Percentiles rank a stretch among this genome's conserved stretches.
Evolutionary conservation across 2,888 invertebrate species (phyloP).

Genomic region (Spisula solida): DNA sequence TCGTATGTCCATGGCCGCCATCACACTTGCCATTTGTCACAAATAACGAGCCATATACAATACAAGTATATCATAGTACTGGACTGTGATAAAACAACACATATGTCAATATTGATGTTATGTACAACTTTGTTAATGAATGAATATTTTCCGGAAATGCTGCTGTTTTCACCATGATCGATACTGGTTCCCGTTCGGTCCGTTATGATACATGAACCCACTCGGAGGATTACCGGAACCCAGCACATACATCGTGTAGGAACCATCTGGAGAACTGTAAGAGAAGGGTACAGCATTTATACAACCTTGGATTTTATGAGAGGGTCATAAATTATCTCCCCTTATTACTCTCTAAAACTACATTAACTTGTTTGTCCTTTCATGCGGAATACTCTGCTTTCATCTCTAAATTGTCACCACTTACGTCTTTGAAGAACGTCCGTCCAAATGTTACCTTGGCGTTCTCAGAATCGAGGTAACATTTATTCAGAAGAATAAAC

Average conservation of each 20-base stretch:
- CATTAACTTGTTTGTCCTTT: no score
- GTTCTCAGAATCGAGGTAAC: no score
- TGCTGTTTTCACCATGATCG: slow-evolving; percentile 18
- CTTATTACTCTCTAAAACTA: neutral
- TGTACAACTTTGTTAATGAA: no score
- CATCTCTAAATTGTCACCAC: neutral
- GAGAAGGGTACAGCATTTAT: neutral
- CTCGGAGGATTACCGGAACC: slow-evolving; percentile 23
- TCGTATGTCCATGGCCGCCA: no score
- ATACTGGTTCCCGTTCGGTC: slow-evolving; percentile 18
- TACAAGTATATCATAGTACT: no score
- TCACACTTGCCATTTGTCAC: no score
- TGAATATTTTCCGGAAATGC: neutral
- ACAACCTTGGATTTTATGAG: no score
- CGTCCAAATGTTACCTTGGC: neutral
- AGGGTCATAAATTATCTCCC: neutral
- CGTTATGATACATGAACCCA: slow-evolving; percentile 29
- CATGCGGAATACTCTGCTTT: neutral
- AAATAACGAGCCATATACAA: no score
- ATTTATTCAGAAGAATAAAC: no score
- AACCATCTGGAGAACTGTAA: slow-evolving; percentile 31
- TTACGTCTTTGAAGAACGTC: neutral
- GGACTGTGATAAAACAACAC: no score
- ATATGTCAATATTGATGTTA: no score
- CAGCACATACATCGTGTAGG: slow-evolving; percentile 28